phyloP scores from a whole-genome alignment of 2,888 invertebrate genomes.

The Augiades crinisus region DNA sequence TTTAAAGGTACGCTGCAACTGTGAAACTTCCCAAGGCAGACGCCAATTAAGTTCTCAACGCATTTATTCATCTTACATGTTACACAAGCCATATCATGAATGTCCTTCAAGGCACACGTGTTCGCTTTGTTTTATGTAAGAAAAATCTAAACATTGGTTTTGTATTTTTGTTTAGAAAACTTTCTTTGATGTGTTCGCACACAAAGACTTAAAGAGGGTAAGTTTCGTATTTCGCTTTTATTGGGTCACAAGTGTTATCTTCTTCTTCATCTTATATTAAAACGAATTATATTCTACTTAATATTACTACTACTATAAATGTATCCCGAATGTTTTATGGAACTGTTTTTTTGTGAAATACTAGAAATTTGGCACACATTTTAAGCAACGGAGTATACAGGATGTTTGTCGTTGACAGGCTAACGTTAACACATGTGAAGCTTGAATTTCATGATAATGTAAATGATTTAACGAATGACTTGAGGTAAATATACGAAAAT shows the following conservation, averaged over 20 bases:
- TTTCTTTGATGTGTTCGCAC: slow-evolving; percentile 17
- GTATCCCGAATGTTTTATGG: too few species aligned
- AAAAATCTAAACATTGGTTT: neutral
- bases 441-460: neutral
- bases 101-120: too few species aligned
- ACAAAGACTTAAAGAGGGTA: slow-evolving; percentile 28
- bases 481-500: too few species aligned
- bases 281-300: neutral
- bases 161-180: neutral
- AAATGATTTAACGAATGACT: too few species aligned
- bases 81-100: too few species aligned
- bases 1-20: too few species aligned
- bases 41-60: too few species aligned
- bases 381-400: neutral
- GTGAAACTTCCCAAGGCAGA: too few species aligned
- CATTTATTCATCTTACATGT: too few species aligned
- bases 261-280: slow-evolving; percentile 11
- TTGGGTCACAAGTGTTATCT: slow-evolving; percentile 24
- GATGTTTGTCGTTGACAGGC: slow-evolving; percentile 6
- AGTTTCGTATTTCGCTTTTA: slow-evolving; percentile 27
- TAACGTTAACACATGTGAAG: neutral
- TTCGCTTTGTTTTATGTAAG: too few species aligned
- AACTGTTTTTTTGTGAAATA: too few species aligned
- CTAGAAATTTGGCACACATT: neutral
- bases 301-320: too few species aligned